Conservation (phyloP, 2,797 vertebrate genomes). For the Coranthus polyacanthus region DNA sequence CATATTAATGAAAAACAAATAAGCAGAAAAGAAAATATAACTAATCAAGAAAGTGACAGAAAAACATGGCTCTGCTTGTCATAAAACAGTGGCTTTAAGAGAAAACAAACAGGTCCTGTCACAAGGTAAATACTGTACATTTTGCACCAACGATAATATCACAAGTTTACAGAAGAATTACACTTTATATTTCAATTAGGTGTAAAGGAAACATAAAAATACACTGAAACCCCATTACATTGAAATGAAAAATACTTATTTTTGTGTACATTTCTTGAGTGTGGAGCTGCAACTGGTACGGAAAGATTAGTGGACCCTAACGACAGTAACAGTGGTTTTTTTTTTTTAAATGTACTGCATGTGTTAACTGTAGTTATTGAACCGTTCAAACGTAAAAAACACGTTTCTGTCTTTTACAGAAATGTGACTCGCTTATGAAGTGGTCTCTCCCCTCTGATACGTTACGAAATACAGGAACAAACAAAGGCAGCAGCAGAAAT, state of each 20-base stretch:
- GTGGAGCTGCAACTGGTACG: constrained; percentile 25
- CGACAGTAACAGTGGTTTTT: constrained; percentile 31
- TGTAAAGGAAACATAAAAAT: too few species aligned
- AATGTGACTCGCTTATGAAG: constrained; percentile 4
- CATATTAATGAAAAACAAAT: background rate
- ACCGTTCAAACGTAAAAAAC: constrained; percentile 8
- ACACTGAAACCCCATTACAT: constrained; percentile 10
- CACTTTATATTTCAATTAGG: background rate
- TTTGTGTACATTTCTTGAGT: constrained; percentile 23
- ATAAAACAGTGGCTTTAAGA: constrained; percentile 43
- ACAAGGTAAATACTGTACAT: constrained; percentile 15
- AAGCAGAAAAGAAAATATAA: constrained; percentile 14
- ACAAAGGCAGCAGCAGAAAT: constrained; percentile 26
- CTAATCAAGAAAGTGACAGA: too few species aligned
- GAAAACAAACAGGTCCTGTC: constrained; percentile 23
- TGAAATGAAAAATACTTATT: constrained; percentile 8
- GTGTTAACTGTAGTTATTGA: background rate
- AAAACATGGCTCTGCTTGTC: too few species aligned
- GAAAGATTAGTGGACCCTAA: constrained; percentile 52
- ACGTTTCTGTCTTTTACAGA: background rate
- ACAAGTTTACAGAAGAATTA: constrained; percentile 14
- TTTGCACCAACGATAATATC: constrained; percentile 19
- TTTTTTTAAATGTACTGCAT: too few species aligned
- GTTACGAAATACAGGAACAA: constrained; percentile 11
- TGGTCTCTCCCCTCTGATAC: constrained; percentile 49